A percentile compares a stretch with the other conserved stretches of the same genome.
These are phyloP conservation scores for Poeciliopsis presidionis DNA, from an alignment of 2,797 vertebrate genomes.

Conservation along the genomic window DNA sequence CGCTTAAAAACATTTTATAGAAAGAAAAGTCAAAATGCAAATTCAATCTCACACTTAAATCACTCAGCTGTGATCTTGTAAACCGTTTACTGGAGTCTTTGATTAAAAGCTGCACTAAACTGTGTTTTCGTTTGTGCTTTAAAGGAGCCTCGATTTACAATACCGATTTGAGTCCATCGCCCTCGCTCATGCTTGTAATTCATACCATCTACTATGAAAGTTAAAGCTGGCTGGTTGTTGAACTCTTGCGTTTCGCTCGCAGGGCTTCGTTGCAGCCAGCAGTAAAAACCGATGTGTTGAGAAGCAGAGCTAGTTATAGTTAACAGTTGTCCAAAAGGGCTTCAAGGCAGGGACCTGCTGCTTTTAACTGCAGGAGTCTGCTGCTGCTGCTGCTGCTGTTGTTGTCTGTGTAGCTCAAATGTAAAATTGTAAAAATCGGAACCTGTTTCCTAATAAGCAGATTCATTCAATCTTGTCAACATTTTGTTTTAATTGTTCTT, in stretches of 20 bases:
- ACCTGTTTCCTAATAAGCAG: background rate
- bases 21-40: background rate
- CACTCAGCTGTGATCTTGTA: background rate
- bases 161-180: background rate
- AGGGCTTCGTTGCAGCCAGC: background rate
- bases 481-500: background rate
- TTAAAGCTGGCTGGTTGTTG: background rate
- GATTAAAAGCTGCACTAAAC: background rate
- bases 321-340: background rate
- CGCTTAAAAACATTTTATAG: background rate
- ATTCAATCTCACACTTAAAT: background rate
- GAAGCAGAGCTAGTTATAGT: background rate
- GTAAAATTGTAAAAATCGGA: background rate
- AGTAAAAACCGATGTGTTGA: background rate
- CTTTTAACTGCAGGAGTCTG: background rate
- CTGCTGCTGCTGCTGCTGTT: background rate
- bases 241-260: background rate
- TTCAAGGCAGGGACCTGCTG: background rate
- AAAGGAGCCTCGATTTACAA: background rate
- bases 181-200: background rate
- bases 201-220: background rate
- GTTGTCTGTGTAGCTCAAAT: background rate
- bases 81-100: background rate
- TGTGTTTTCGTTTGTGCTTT: background rate
- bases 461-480: background rate